Percentiles rank a stretch among this genome's conserved stretches.
These are phyloP conservation scores for Chrysaora quinquecirrha DNA, from an alignment of 30 jellyfish, hydroid and myxozoan genomes.

Conservation along the genomic window DNA sequence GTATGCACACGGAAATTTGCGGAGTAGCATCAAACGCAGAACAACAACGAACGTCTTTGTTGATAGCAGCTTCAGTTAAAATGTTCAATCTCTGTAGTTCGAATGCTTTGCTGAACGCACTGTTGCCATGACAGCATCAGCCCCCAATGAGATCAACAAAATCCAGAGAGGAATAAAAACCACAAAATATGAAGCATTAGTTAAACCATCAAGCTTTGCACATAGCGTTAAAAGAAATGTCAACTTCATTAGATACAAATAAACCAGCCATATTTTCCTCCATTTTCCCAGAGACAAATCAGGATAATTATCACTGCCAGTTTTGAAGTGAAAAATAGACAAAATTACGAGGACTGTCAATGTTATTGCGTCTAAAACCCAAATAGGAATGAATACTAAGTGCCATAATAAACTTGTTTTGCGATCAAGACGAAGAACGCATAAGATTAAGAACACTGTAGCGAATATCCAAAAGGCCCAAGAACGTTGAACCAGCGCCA, in stretches of 20 bases:
- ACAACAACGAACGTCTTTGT: too few relatives aligned
- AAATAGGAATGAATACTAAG: constrained; percentile 85
- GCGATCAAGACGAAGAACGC: constrained; percentile 84
- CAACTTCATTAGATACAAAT: constrained; percentile 54
- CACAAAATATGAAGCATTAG: constrained; percentile 65
- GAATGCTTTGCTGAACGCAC: constrained; percentile 64
- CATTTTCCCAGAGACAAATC: constrained; percentile 52
- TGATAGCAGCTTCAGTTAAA: too few relatives aligned
- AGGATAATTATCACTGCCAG: constrained; percentile 60
- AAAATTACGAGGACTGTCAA: constrained; percentile 53
- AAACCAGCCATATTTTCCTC: constrained; percentile 77
- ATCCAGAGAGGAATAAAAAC: constrained; percentile 91
- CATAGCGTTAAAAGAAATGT: constrained; percentile 74
- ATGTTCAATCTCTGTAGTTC: constrained; percentile 43
- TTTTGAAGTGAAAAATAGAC: constrained; percentile 55
- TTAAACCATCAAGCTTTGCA: constrained; percentile 80
- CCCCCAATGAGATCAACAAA: constrained; percentile 51
- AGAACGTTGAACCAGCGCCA: constrained; percentile 92
- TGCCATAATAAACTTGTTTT: constrained; percentile 85
- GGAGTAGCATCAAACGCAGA: too few relatives aligned
- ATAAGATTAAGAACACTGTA: constrained; percentile 62
- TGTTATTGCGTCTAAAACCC: constrained; percentile 81
- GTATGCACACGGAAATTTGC: too few relatives aligned
- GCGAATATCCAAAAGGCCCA: constrained; percentile 68
- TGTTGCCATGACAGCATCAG: constrained; percentile 70